phyloP scores from a whole-genome alignment of 2,797 vertebrate genomes.

The Anniella stebbinsi region DNA sequence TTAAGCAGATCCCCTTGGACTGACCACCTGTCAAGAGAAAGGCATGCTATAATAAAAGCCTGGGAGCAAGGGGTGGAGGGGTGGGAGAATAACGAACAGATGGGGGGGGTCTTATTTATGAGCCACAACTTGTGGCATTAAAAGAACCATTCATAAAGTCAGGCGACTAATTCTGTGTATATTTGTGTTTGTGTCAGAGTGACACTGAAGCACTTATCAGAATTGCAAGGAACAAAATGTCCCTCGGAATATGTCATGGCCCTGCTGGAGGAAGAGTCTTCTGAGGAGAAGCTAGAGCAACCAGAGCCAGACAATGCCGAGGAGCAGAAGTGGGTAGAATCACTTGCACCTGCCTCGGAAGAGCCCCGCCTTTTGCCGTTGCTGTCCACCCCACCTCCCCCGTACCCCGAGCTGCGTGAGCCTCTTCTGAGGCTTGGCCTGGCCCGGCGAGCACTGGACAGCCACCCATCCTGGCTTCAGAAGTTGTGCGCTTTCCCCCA shows the following conservation, averaged over 20 bases:
- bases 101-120: slow-evolving; percentile 34
- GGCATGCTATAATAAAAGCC: background rate
- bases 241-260: background rate
- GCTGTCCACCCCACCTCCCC: too few species aligned
- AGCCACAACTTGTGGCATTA: slow-evolving; percentile 28
- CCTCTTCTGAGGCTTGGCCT: too few species aligned
- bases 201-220: slow-evolving; percentile 22
- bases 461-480: too few species aligned
- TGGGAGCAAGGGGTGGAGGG: background rate
- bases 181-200: slow-evolving; percentile 45
- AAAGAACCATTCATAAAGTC: slow-evolving; percentile 49
- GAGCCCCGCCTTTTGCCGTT: too few species aligned
- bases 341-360: too few species aligned
- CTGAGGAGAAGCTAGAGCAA: too few species aligned
- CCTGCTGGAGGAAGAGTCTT: too few species aligned
- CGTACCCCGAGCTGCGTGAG: too few species aligned
- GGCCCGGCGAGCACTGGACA: too few species aligned
- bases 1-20: background rate
- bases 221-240: slow-evolving; percentile 7
- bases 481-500: too few species aligned
- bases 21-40: slow-evolving; percentile 29
- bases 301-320: too few species aligned
- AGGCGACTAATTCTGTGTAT: slow-evolving; percentile 32
- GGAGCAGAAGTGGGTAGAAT: too few species aligned
- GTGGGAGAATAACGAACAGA: background rate